phyloP scores from a whole-genome alignment of 2,113 vertebrate genomes.

The Amblyopsis rosae region DNA sequence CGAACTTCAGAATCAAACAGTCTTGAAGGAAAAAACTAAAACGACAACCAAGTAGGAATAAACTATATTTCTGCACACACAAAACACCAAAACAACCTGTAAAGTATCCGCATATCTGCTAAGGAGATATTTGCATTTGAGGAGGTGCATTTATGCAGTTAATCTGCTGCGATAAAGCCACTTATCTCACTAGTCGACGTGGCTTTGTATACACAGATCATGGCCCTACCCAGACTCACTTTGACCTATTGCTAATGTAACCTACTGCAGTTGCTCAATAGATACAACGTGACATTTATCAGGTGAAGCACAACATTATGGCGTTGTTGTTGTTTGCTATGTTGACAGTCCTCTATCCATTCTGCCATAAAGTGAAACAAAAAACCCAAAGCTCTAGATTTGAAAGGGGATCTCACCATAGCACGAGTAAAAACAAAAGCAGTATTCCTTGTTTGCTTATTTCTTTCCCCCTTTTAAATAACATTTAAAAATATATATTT shows the following conservation, averaged over 20 bases:
- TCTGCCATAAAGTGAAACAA: not conserved
- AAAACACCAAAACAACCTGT: no score
- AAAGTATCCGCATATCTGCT: no score
- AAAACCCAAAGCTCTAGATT: not conserved
- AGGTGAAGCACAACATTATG: not conserved
- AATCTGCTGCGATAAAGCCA: not conserved
- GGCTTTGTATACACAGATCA: conserved; percentile 37
- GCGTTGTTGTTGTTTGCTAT: not conserved
- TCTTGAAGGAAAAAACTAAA: no score
- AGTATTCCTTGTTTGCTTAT: not conserved
- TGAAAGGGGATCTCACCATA: no score
- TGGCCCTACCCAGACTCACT: not conserved
- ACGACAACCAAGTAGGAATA: no score
- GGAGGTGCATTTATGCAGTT: not conserved
- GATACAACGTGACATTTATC: conserved; percentile 1
- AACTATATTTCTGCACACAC: no score
- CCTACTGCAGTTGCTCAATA: not conserved
- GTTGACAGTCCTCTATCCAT: not conserved
- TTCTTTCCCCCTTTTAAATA: no score
- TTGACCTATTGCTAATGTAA: not conserved
- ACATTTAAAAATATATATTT: not conserved
- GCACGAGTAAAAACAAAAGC: not conserved
- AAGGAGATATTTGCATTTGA: not conserved
- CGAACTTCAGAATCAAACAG: no score
- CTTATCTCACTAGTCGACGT: conserved; percentile 25